These are phyloP conservation scores for Brachypodius melanocephalos DNA, from an alignment of 2,113 vertebrate genomes.

Conservation along the genomic window DNA sequence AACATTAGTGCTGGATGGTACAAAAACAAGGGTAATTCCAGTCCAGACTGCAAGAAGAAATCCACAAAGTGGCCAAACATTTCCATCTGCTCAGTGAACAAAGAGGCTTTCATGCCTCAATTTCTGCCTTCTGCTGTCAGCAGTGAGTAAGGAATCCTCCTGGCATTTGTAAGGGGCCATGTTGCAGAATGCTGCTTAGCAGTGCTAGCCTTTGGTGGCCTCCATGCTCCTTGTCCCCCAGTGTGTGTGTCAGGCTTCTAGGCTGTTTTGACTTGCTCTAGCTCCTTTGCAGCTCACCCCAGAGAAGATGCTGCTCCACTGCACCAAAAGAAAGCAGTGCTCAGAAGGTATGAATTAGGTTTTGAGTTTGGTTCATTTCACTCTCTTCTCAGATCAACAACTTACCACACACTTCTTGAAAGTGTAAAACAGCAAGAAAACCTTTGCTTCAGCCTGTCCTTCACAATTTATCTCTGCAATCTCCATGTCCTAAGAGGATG, in stretches of 20 bases:
- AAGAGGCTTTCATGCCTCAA: neutral
- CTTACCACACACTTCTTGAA: neutral
- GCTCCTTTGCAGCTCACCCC: neutral
- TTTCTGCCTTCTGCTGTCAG: neutral
- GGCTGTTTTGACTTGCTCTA: neutral
- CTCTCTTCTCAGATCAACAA: neutral
- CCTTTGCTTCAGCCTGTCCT: neutral
- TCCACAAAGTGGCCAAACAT: constrained; percentile 19
- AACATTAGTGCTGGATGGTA: neutral
- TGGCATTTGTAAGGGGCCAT: neutral
- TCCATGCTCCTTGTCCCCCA: neutral
- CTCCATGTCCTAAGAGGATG: neutral
- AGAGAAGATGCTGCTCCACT: neutral
- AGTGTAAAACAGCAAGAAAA: neutral
- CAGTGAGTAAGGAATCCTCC: neutral
- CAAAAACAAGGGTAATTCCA: constrained; percentile 45
- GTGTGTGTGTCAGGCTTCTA: neutral
- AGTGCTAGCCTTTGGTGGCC: neutral
- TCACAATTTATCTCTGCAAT: neutral
- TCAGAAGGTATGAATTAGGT: neutral
- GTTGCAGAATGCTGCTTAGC: neutral
- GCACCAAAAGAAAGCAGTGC: neutral
- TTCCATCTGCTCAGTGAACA: constrained; percentile 57
- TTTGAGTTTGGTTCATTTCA: neutral
- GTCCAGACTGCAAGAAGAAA: constrained; percentile 24